Evolutionary conservation across 2,888 invertebrate genomes (phyloP).

Genomic region (Netelia fuscicornis): DNA sequence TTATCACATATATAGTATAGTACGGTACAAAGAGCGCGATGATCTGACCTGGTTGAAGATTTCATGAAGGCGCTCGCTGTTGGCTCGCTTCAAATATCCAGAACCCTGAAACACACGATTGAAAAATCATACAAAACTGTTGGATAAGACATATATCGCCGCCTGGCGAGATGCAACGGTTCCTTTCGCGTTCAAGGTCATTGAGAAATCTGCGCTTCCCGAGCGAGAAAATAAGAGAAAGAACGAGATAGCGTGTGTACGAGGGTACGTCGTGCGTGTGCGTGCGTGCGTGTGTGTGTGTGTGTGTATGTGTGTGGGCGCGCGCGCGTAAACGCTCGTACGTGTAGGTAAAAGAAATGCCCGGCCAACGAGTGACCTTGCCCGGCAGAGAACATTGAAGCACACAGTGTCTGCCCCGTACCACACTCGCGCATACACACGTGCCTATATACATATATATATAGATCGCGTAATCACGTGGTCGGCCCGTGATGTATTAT

Average conservation of each 20-base stretch:
- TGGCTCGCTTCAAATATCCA: constrained; percentile 95
- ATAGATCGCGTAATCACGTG: constrained; percentile 41
- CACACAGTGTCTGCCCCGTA: neutral
- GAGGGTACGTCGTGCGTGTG: too few species aligned
- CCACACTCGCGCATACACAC: neutral
- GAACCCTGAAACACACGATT: constrained; percentile 88
- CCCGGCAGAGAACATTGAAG: constrained; percentile 1
- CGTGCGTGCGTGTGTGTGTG: too few species aligned
- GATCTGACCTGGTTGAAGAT: constrained; percentile 91
- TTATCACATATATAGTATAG: too few species aligned
- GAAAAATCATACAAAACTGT: neutral
- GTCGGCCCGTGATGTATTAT: constrained; percentile 37
- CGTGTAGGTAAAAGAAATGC: neutral
- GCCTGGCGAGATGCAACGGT: too few species aligned
- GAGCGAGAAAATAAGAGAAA: too few species aligned
- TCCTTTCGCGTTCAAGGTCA: too few species aligned
- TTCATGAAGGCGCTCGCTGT: constrained; percentile 93
- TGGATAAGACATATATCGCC: too few species aligned
- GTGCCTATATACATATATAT: neutral
- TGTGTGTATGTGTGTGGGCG: neutral
- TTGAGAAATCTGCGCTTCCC: too few species aligned
- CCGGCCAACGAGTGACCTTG: neutral
- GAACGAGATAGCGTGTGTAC: neutral
- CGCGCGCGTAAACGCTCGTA: neutral
- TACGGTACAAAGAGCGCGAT: too few species aligned